phyloP scores from a whole-genome alignment of 1,140 invertebrate genomes.

The Meloidogyne chitwoodi region DNA sequence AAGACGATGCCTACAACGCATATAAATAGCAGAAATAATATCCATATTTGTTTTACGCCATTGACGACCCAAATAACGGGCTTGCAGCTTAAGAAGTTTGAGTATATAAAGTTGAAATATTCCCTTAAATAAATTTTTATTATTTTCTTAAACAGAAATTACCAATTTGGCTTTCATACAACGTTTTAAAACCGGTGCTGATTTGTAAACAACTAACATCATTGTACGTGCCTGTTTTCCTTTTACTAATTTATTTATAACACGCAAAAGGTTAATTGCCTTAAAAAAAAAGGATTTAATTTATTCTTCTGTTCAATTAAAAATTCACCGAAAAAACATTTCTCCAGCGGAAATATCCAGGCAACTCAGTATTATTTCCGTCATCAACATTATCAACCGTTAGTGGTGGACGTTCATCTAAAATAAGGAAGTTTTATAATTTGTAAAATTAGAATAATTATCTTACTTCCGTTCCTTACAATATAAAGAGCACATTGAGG shows the following conservation, averaged over 20 bases:
- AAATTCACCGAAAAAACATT: conserved; percentile 78
- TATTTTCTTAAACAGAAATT: neutral
- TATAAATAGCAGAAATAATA: conserved; percentile 96
- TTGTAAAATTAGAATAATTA: neutral
- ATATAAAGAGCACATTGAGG: conserved; percentile 48
- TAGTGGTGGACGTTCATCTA: conserved; percentile 88
- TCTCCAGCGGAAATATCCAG: conserved; percentile 78
- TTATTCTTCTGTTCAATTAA: neutral
- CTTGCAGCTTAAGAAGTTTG: conserved; percentile 98
- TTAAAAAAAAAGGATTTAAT: neutral
- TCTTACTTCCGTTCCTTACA: conserved; percentile 45
- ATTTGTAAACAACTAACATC: conserved; percentile 99
- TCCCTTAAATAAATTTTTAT: conserved; percentile 68
- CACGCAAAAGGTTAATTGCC: conserved; percentile 90
- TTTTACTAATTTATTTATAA: conserved; percentile 97
- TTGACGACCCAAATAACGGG: conserved; percentile 93
- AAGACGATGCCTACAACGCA: conserved; percentile 77
- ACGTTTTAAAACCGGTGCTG: conserved; percentile 92
- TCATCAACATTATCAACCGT: conserved; percentile 78
- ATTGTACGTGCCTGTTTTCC: conserved; percentile 85
- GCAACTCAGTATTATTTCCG: conserved; percentile 24
- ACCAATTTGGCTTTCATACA: conserved; percentile 73
- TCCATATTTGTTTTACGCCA: conserved; percentile 99
- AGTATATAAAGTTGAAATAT: conserved; percentile 97
- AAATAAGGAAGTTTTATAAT: conserved; percentile 58